Conservation (phyloP, 2,113 vertebrate species). For the Gallinago undulata region DNA sequence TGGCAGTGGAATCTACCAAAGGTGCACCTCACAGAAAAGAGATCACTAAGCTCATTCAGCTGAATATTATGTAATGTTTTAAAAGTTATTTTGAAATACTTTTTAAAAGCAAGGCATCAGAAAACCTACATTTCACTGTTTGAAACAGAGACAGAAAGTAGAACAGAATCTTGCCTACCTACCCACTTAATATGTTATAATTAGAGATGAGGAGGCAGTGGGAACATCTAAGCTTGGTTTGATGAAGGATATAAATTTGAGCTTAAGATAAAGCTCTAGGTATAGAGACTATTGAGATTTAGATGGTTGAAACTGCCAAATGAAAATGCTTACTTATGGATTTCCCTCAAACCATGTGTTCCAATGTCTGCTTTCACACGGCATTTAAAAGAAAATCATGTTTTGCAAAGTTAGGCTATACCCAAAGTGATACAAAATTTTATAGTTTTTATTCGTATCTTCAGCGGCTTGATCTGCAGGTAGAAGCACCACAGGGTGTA, state of each 20-base stretch:
- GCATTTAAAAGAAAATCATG: background rate
- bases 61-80: background rate
- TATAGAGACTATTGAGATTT: background rate
- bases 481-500: background rate
- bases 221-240: background rate
- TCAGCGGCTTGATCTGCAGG: rapidly evolving
- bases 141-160: background rate
- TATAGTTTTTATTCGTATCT: background rate
- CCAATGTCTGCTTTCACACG: background rate
- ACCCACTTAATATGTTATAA: constrained; percentile 20
- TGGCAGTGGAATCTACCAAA: background rate
- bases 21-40: background rate
- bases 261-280: background rate
- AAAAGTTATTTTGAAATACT: background rate
- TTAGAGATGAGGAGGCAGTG: constrained; percentile 31
- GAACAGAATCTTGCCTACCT: background rate
- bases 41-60: background rate
- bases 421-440: background rate
- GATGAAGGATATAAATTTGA: background rate
- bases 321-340: rapidly evolving
- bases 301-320: background rate
- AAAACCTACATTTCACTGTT: background rate
- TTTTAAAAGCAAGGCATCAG: background rate
- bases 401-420: background rate
- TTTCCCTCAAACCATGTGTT: background rate